Percentiles rank a stretch among this genome's conserved stretches.
Evolutionary conservation across 2,888 invertebrate genomes (phyloP).

Genomic region (Torymus tubicola): DNA sequence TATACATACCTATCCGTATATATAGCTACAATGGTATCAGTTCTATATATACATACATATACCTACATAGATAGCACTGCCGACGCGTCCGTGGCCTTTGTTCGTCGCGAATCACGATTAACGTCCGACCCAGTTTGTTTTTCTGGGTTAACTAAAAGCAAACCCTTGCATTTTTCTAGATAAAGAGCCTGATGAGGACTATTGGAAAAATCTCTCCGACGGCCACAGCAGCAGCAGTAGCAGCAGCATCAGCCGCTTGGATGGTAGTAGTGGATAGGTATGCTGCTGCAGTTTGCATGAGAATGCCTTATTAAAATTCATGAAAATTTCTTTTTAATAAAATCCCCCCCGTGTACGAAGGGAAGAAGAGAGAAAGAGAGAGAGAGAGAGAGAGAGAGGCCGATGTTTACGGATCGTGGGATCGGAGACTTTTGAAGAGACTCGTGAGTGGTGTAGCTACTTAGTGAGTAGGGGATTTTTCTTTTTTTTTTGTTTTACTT

Average conservation of each 20-base stretch:
- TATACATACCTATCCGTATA: no score
- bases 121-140: slow-evolving; percentile 53
- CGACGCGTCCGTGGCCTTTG: slow-evolving; percentile 18
- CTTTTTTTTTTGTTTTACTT: no score
- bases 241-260: not conserved
- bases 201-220: slow-evolving; percentile 53
- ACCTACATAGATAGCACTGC: no score
- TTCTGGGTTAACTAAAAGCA: slow-evolving; percentile 56
- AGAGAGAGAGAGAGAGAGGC: no score
- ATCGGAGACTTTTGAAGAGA: no score
- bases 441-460: no score
- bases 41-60: no score
- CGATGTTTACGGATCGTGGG: no score
- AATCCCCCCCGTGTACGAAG: slow-evolving; percentile 1
- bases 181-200: slow-evolving; percentile 50
- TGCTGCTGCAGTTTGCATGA: slow-evolving; percentile 39
- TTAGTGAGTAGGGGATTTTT: no score
- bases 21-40: no score
- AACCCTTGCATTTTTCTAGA: slow-evolving; percentile 54
- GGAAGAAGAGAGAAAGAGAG: no score
- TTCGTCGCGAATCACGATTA: slow-evolving; percentile 53
- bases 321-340: slow-evolving; percentile 51
- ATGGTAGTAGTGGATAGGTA: no score
- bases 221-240: not conserved
- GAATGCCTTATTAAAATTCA: slow-evolving; percentile 52